Evolutionary conservation across 2,113 vertebrate species (phyloP), one percentile per base, ranked within the genome.

Genomic region (Salminus brasiliensis): DNA sequence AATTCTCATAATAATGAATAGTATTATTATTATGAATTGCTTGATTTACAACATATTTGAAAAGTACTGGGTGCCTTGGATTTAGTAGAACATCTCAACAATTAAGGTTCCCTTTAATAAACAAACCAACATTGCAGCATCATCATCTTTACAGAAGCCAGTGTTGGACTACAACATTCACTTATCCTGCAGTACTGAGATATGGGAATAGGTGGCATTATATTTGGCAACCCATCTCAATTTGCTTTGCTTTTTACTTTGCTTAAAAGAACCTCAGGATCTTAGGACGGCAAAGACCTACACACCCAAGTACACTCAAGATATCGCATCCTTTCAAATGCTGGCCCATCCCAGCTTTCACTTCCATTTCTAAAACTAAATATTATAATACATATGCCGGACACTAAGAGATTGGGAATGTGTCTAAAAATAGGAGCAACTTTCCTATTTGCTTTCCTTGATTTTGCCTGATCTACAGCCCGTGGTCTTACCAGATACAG

Each of bases 141-240:
- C n/a, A 59, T 11, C n/a, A 73, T 30, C 21, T 52, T 52, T 52
- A 10, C 11, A 29, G n/a, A 10, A 0, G 2, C 43, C 59, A 75
- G 55, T 65, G 73, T 65, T 23, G 15, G 29, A 12, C 73, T 52
- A 75, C 21, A 49, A 25, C 39, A 74, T 29, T 30, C 16, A 41
- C 25, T 10, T 43, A 43, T 5, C 15, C 53, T 60, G 23, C 27
- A 39, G 43, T 57, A 23, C 8, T 16, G 32, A 1, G 13, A n/a
- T 13, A 62, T 32, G 18, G 23, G 12, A 53, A 8, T 29, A 59
- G 0, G 25, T 29, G 23, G 23, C 55, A 59, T 5, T 29, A 27
- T 29, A 29, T 59, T 59, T 59, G 2, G 21, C 21, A n/a, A n/a
- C 0, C 21, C 6, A n/a, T 4, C 7, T 8, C 6, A 41, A 21